Evolutionary conservation across 2,113 vertebrate species (phyloP).

Genomic region (Lutjanus erythropterus): DNA sequence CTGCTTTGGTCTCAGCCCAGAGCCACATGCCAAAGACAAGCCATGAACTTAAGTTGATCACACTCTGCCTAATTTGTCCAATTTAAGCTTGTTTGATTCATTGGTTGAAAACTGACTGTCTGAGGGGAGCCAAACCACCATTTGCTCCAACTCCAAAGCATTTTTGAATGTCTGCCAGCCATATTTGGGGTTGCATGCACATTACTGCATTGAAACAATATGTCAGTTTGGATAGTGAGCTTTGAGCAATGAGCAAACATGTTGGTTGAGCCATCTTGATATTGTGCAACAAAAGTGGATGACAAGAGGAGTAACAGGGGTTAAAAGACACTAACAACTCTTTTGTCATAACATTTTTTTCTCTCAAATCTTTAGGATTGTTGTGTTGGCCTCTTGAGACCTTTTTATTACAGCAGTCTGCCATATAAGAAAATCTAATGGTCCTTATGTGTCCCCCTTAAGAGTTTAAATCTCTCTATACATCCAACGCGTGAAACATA

Average conservation of each 20-base stretch:
- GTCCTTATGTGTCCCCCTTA: slow-evolving; percentile 37
- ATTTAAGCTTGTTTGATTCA: slow-evolving; percentile 71
- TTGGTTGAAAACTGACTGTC: slow-evolving; percentile 58
- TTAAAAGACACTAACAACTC: slow-evolving; percentile 48
- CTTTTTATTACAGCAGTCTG: slow-evolving; percentile 30
- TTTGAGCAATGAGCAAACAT: slow-evolving; percentile 66
- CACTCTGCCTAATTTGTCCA: slow-evolving; percentile 78
- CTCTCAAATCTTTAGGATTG: slow-evolving; percentile 43
- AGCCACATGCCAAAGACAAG: slow-evolving; percentile 60
- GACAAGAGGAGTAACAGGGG: slow-evolving; percentile 61
- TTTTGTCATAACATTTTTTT: slow-evolving; percentile 28
- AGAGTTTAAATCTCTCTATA: slow-evolving; percentile 32
- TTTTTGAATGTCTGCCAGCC: slow-evolving; percentile 81
- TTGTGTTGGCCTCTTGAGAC: slow-evolving; percentile 51
- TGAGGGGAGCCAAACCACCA: slow-evolving; percentile 72
- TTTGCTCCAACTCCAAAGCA: slow-evolving; percentile 71
- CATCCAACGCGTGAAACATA: slow-evolving; percentile 44
- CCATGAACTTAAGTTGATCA: slow-evolving; percentile 71
- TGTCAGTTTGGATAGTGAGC: slow-evolving; percentile 74
- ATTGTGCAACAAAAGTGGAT: slow-evolving; percentile 56
- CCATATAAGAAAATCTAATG: slow-evolving; percentile 36
- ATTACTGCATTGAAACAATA: slow-evolving; percentile 70
- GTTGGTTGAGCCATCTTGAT: slow-evolving; percentile 34
- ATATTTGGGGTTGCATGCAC: slow-evolving; percentile 72
- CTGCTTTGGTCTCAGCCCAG: slow-evolving; percentile 48